Base-by-base conservation (phyloP, 2,113 vertebrate genomes). In the Acanthochromis polyacanthus region DNA sequence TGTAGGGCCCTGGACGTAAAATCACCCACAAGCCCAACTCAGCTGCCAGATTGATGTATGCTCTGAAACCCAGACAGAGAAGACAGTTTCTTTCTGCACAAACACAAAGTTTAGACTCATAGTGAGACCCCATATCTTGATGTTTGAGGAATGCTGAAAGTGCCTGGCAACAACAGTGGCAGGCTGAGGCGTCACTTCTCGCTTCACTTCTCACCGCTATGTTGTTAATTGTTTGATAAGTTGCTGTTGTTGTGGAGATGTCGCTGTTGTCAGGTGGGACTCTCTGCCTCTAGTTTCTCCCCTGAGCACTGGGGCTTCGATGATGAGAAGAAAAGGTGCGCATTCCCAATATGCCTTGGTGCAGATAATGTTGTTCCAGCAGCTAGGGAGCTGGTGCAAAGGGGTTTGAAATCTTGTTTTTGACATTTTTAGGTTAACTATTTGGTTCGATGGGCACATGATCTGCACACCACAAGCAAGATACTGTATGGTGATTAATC, bases 1-100 rank as follows among this genome's bases (percentile, higher is more conserved):
- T 95, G 40, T 98, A 99, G 0, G 97, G 97, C 2, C 98, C 97
- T 8, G 96, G 97, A 28, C 96, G 95, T 73, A 99, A 93, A 83
- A 98, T 97, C 70, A 98, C 97, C 97, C 96, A 99, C 46, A 98
- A 88, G 15, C 95, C 97, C 1, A 97, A 53, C 36, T 98, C 95
- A 0, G 92, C 95, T 3, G 97, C 98, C 82, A 95, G 85, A 53
- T 67, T 90, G n/a, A 99, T 89, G 80, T 96, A 99, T n/a, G 94
- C 93, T 89, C 97, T 99, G 79, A 73, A 85, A 90, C 15, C 14
- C 38, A 93, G 14, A 63, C 9, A 28, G 30, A 80, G 19, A 58
- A 48, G 17, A 46, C 12, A 57, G 1, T 23, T 43, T 68, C 1
- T 16, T 20, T 55, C 40, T 51, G 36, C 30, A 52, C 22, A 69